These are phyloP conservation scores for Cephus pygmeus DNA, from an alignment of 2,888 invertebrate genomes.

Conservation along the genomic window DNA sequence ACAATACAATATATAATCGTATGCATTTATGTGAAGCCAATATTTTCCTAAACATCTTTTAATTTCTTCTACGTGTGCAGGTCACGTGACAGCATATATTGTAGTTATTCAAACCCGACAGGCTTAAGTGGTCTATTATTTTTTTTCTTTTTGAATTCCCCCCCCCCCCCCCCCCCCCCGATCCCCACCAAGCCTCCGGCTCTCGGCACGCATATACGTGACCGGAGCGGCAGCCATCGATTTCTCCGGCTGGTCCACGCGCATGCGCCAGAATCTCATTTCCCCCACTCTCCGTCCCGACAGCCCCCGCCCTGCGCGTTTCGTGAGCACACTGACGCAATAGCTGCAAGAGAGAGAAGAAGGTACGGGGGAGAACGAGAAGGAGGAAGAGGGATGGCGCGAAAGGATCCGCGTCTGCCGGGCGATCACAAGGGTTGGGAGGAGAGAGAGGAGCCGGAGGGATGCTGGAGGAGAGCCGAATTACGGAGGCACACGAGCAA, in stretches of 20 bases:
- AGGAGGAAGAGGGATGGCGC: neutral
- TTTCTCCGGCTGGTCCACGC: constrained; percentile 40
- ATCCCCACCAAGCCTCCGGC: neutral
- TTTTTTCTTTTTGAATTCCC: too few relatives aligned
- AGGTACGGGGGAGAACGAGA: neutral
- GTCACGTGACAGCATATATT: too few relatives aligned
- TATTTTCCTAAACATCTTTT: too few relatives aligned
- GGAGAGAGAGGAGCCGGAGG: neutral
- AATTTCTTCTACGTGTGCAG: too few relatives aligned
- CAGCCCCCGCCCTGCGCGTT: neutral
- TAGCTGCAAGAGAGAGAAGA: neutral
- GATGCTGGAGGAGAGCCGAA: neutral
- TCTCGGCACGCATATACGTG: neutral
- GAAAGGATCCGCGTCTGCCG: neutral
- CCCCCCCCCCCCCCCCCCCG: too few relatives aligned
- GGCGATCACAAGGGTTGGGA: neutral
- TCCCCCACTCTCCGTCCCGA: neutral
- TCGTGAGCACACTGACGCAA: neutral
- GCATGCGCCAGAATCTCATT: constrained; percentile 39
- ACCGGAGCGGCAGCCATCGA: constrained; percentile 49
- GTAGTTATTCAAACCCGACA: too few relatives aligned
- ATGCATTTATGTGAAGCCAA: too few relatives aligned
- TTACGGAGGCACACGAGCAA: constrained; percentile 6
- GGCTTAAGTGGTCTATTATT: too few relatives aligned
- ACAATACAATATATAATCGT: too few relatives aligned